Evolutionary conservation across 2,797 vertebrate species (phyloP).

Genomic region (Sylvia borin): DNA sequence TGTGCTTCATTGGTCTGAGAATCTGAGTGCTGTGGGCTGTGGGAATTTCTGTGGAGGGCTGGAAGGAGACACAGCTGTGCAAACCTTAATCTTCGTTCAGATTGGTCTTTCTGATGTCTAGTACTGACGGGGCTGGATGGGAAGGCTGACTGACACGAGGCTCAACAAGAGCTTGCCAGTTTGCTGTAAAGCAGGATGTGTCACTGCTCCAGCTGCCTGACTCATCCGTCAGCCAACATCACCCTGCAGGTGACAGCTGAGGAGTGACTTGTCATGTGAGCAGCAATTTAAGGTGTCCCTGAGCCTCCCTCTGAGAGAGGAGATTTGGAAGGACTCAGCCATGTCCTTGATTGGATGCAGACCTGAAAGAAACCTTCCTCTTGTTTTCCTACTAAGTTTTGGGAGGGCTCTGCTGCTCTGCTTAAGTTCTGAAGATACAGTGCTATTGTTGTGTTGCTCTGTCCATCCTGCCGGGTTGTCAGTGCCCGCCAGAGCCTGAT

Average conservation of each 20-base stretch:
- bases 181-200: not conserved
- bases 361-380: not conserved
- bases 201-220: not conserved
- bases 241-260: not conserved
- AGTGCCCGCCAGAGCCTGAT: not conserved
- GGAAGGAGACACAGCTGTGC: not conserved
- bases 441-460: not conserved
- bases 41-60: not conserved
- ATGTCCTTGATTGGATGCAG: not conserved
- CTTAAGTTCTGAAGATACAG: not conserved
- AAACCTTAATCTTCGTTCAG: not conserved
- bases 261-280: not conserved
- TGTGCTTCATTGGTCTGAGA: not conserved
- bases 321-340: not conserved
- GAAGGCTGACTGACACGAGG: not conserved
- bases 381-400: not conserved
- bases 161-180: conserved; percentile 1
- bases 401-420: not conserved
- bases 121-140: not conserved
- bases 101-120: not conserved
- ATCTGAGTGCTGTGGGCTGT: not conserved
- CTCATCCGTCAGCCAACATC: not conserved
- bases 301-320: not conserved
- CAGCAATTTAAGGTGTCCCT: not conserved
- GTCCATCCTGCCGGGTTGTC: not conserved